Base-by-base conservation (phyloP, 2,888 invertebrate species). In the Clanis bilineata region DNA sequence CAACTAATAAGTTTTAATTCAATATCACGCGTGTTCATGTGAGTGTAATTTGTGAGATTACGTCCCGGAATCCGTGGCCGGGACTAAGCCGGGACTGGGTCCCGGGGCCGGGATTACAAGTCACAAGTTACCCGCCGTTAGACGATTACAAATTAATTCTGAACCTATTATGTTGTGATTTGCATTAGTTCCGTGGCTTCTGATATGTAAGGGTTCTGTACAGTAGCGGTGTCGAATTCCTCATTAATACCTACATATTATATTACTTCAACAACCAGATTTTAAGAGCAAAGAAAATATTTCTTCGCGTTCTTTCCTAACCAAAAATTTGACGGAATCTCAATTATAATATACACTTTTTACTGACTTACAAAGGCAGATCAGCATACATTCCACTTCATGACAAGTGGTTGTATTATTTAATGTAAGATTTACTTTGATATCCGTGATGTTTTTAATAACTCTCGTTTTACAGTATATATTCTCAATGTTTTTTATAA, bases 31-130 rank as follows among this genome's bases (percentile, higher is more conserved):
- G 65, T 64, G 69, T 69, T 68, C 71, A 69, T 70, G 70, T 68
- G 73, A 65, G 70, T 72, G 76, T 77, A 73, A 76, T 77, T 74
- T 70, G 72, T 71, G 70, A 73, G 76, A 79, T 76, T 75, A 77
- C 64, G 54, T 23, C 58, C 59, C 62, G 60, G 60, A 60, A 57
- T 61, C 64, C 65, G 57, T 54, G 57, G 54, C 61, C 61, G 67
- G 68, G 63, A 63, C 57, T 73, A 72, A 70, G 67, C 74, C 67
- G 65, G 67, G 71, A 47, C 47, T n/a, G 47, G 51, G 10, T 18
- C 32, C 51, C 28, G 32, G 47, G 3, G 7, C 60, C 59, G 59
- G 69, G 72, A 71, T 72, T 69, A 70, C 67, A 66, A 64, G 66
- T 65, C 64, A 64, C 63, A 61, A 69, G 68, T 64, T 61, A 64